Evolutionary conservation across 2,888 invertebrate species (phyloP).

Genomic region (Sepioteuthis lessoniana): DNA sequence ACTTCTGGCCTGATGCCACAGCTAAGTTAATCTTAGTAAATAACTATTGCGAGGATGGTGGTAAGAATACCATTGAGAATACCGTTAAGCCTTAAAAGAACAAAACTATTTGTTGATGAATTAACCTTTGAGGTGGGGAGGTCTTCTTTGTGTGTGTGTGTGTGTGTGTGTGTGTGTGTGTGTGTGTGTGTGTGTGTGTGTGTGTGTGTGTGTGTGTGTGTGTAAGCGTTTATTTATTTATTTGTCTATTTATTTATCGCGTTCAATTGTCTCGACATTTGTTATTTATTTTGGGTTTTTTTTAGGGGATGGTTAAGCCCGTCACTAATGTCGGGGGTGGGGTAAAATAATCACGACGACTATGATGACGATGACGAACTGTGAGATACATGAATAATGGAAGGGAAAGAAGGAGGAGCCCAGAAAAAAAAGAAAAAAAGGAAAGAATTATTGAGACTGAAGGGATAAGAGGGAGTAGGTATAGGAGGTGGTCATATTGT

Average conservation of each 20-base stretch:
- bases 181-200: no score
- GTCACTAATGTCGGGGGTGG: not conserved
- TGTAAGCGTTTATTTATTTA: not conserved
- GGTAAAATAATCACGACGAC: not conserved
- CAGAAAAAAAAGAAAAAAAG: not conserved
- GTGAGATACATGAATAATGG: not conserved
- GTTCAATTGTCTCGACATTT: slow-evolving; percentile 10
- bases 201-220: no score
- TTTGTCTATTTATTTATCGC: no score
- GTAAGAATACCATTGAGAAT: no score
- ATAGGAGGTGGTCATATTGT: not conserved
- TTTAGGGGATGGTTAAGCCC: not conserved
- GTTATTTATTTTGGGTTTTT: not conserved
- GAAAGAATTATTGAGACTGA: not conserved
- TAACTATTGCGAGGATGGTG: no score
- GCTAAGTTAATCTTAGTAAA: no score
- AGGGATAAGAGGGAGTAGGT: not conserved
- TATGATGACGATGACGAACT: not conserved
- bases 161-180: no score
- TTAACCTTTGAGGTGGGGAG: no score
- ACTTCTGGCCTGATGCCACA: no score
- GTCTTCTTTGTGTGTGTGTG: no score
- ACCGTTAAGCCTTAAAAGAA: no score
- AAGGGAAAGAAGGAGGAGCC: not conserved
- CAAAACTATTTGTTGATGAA: no score